Evolutionary conservation across 2,113 vertebrate genomes (phyloP).

Genomic region (Gulo gulo): DNA sequence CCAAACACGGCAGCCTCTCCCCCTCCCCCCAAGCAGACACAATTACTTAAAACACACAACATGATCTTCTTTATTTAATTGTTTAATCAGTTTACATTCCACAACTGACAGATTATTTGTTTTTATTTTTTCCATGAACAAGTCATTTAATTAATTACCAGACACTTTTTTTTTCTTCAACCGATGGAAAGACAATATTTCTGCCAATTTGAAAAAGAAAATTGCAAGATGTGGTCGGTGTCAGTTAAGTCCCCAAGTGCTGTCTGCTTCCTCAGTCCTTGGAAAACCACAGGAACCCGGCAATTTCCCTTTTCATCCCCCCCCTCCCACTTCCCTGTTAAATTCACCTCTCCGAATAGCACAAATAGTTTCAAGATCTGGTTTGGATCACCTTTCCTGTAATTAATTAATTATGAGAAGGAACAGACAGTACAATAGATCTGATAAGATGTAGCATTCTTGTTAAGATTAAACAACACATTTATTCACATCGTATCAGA

Average conservation of each 20-base stretch:
- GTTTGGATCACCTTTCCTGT: slow-evolving; percentile 77
- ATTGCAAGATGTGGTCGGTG: slow-evolving; percentile 79
- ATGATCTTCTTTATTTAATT: slow-evolving; percentile 86
- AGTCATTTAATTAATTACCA: slow-evolving; percentile 86
- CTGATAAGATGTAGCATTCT: slow-evolving; percentile 79
- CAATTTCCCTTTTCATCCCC: slow-evolving; percentile 70
- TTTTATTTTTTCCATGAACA: slow-evolving; percentile 86
- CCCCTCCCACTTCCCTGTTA: slow-evolving; percentile 67
- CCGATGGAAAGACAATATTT: slow-evolving; percentile 84
- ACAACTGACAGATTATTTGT: slow-evolving; percentile 87
- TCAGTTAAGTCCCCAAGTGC: slow-evolving; percentile 72
- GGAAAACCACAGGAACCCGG: slow-evolving; percentile 66
- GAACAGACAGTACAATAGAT: slow-evolving; percentile 81
- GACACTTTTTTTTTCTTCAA: slow-evolving; percentile 83
- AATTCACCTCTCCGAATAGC: slow-evolving; percentile 69
- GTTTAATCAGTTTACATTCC: slow-evolving; percentile 91
- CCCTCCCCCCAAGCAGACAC: slow-evolving; percentile 66
- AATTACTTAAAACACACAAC: slow-evolving; percentile 85
- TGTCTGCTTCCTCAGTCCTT: slow-evolving; percentile 72
- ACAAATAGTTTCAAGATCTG: slow-evolving; percentile 70
- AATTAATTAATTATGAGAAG: slow-evolving; percentile 80
- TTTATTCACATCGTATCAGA: slow-evolving; percentile 78
- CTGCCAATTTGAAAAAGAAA: slow-evolving; percentile 82
- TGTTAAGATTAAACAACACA: slow-evolving; percentile 80
- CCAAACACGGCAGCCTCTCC: background rate